Evolutionary conservation across 2,888 invertebrate species (phyloP).

Genomic region (Platycheirus rosarum): DNA sequence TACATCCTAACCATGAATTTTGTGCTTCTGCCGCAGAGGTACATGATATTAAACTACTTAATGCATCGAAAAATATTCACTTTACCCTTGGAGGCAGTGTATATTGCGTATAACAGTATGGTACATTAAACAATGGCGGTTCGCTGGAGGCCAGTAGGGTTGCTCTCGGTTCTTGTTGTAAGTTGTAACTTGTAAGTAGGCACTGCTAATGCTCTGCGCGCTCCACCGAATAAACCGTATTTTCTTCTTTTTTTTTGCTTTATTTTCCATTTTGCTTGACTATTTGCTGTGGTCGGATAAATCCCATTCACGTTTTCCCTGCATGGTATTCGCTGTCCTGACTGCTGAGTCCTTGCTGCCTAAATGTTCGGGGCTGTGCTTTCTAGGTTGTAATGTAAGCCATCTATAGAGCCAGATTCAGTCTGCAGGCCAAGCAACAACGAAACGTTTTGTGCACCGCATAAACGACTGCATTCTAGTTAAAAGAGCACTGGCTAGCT

Average conservation of each 20-base stretch:
- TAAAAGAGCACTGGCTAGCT: conserved; percentile 50
- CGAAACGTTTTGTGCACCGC: conserved; percentile 51
- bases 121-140: conserved; percentile 44
- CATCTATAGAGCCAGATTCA: conserved; percentile 19
- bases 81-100: background rate
- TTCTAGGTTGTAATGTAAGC: conserved; percentile 26
- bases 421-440: conserved; percentile 25
- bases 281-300: conserved; percentile 36
- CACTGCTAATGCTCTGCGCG: conserved; percentile 50
- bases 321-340: conserved; percentile 19
- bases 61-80: conserved; percentile 28
- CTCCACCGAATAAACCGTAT: conserved; percentile 41
- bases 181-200: conserved; percentile 43
- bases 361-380: conserved; percentile 1
- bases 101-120: conserved; percentile 19
- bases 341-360: conserved; percentile 5
- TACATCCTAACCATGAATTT: background rate
- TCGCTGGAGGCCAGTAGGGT: conserved; percentile 5
- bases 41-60: conserved; percentile 12
- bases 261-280: conserved; percentile 14
- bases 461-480: conserved; percentile 69
- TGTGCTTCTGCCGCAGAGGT: conserved; percentile 22
- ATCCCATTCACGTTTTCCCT: conserved; percentile 54
- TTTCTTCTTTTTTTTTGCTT: conserved; percentile 20
- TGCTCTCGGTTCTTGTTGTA: conserved; percentile 16